These are phyloP conservation scores for Chrysodeixis includens DNA, from an alignment of 2,888 invertebrate genomes.

Conservation along the genomic window DNA sequence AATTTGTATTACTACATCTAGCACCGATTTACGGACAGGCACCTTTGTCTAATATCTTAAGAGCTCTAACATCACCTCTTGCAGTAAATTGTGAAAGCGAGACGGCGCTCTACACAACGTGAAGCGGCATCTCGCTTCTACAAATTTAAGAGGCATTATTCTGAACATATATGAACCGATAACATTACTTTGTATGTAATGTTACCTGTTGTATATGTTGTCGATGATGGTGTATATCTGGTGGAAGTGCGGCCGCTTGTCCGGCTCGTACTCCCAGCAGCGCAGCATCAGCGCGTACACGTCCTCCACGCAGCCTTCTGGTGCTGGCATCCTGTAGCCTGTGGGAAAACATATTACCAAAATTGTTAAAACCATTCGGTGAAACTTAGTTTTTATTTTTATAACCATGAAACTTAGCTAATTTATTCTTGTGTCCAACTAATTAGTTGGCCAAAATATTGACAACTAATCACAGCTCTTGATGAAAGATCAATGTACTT, in stretches of 20 bases:
- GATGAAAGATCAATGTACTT: no score
- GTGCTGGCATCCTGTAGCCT: conserved; percentile 98
- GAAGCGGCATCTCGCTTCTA: background rate
- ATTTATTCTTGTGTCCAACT: no score
- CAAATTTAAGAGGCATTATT: conserved; percentile 5
- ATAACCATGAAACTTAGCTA: no score
- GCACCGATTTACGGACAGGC: background rate
- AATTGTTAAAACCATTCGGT: background rate
- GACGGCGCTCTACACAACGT: no score
- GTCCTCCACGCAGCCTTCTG: conserved; percentile 96
- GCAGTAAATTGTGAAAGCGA: no score
- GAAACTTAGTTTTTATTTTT: no score
- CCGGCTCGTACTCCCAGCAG: conserved; percentile 98
- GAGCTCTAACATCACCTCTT: no score
- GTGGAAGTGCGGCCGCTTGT: conserved; percentile 97
- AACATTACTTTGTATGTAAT: background rate
- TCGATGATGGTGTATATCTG: conserved; percentile 95
- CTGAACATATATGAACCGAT: background rate
- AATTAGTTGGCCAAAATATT: no score
- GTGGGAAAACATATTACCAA: conserved; percentile 19
- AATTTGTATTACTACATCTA: background rate
- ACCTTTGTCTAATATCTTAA: no score
- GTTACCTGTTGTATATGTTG: conserved; percentile 88
- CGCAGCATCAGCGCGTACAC: conserved; percentile 97
- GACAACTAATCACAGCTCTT: no score